Base-by-base conservation (phyloP, 2,888 invertebrate genomes). In the Geotrupes spiniger region DNA sequence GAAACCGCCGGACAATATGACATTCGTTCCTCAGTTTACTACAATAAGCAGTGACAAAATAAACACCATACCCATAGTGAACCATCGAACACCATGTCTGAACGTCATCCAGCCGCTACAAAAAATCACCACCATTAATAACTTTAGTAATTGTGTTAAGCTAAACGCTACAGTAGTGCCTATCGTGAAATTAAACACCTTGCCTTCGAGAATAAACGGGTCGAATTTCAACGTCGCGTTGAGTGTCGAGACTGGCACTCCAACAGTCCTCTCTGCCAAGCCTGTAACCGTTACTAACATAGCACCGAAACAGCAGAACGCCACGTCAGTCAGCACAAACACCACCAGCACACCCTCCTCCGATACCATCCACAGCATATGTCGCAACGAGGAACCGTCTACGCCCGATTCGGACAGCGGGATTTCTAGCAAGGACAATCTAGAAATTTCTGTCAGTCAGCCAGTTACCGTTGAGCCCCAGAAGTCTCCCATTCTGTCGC, bases 401-500 rank as follows among this genome's bases (percentile, higher is more conserved):
- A 33, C 33, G 33, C 33, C 61, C 12, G 69, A 66, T 54, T 73
- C 72, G 40, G 70, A 71, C 50, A 71, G 70, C 48, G 72, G 72
- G 12, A 62, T 70, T 41, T 70, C 70, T 29, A 56, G 54, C 26
- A 65, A 59, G 53, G 63, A 66, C 49, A 63, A 50, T 53, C 60
- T 62, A 44, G 71, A 66, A 64, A 66, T 66, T 51, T 67, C 47
- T 60, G 69, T 68, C 26, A 57, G 16, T 15, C 64, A 68, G 41
- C 45, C 58, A 17, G 63, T 60, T 36, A 57, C 58, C 12, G 62
- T 57, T 31, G 62, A 64, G 36, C 60, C 66, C 37, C 80, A 79
- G 64, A 84, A 84, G 60, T 87, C 87, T 62, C 89, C 89, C 8
- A 89, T 89, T 46, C 69, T 89, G 39, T 87, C 89, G 52, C 85